Conservation (phyloP, 1,140 invertebrate genomes). For the Drosophila varians region DNA sequence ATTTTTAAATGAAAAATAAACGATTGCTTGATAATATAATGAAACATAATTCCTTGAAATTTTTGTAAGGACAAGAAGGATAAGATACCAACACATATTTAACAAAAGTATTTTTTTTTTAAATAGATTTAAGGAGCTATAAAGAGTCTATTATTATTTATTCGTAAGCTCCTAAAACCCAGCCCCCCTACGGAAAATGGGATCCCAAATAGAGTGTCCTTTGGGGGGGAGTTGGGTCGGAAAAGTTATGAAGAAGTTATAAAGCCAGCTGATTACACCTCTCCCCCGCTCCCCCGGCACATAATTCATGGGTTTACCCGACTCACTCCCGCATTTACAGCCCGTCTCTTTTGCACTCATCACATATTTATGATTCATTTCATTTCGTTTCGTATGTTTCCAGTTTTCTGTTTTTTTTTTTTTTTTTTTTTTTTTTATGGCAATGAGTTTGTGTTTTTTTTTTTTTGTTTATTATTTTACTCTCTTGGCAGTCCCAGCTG, state of each 20-base stretch:
- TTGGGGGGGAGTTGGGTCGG: slow-evolving; percentile 5
- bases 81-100: too few relatives aligned
- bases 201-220: slow-evolving; percentile 7
- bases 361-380: slow-evolving; percentile 57
- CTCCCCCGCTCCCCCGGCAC: neutral
- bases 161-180: neutral
- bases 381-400: slow-evolving; percentile 27
- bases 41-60: too few relatives aligned
- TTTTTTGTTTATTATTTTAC: slow-evolving; percentile 11
- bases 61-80: too few relatives aligned
- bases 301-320: slow-evolving; percentile 4
- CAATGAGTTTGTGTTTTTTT: slow-evolving; percentile 34
- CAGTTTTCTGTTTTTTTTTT: too few relatives aligned
- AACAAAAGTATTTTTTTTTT: too few relatives aligned
- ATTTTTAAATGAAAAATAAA: too few relatives aligned
- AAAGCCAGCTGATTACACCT: slow-evolving; percentile 12
- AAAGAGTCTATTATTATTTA: too few relatives aligned
- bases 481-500: slow-evolving; percentile 34
- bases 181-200: slow-evolving; percentile 3
- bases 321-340: too few relatives aligned
- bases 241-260: slow-evolving; percentile 26
- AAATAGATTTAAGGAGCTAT: too few relatives aligned
- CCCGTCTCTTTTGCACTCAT: slow-evolving; percentile 13
- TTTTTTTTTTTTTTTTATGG: slow-evolving; percentile 53
- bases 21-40: too few relatives aligned